These are phyloP conservation scores for Drosophila nigrodunni DNA, from an alignment of 1,140 invertebrate species.

Conservation along the genomic window DNA sequence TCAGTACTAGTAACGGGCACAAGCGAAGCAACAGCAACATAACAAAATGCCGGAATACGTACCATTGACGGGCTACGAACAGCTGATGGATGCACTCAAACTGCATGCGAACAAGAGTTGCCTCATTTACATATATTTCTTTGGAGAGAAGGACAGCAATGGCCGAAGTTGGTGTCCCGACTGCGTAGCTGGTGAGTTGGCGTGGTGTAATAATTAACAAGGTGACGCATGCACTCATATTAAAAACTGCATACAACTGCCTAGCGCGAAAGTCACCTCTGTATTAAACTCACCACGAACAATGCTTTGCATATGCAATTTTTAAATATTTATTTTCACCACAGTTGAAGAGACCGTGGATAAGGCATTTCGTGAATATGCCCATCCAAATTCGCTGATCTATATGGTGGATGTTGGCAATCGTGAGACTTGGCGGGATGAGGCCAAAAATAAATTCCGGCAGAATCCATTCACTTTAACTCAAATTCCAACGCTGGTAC, in stretches of 20 bases:
- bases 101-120: constrained; percentile 8
- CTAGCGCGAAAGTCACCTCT: too few relatives aligned
- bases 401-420: constrained; percentile 65
- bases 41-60: constrained; percentile 78
- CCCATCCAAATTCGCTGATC: constrained; percentile 45
- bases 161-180: constrained; percentile 70
- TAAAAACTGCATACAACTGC: too few relatives aligned
- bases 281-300: too few relatives aligned
- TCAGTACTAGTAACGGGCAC: neutral
- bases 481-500: constrained; percentile 50
- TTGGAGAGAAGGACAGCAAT: constrained; percentile 61
- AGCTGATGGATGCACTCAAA: constrained; percentile 53
- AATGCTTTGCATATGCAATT: too few relatives aligned
- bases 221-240: too few relatives aligned
- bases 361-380: constrained; percentile 48
- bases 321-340: neutral
- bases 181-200: constrained; percentile 57
- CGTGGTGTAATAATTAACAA: too few relatives aligned
- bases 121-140: constrained; percentile 66
- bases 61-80: constrained; percentile 44
- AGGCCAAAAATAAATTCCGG: constrained; percentile 47
- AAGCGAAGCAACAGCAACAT: too few relatives aligned
- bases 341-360: constrained; percentile 54
- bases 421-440: constrained; percentile 52
- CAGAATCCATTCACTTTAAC: constrained; percentile 27